These are phyloP conservation scores for Ancistrus triradiatus DNA, from an alignment of 2,113 vertebrate genomes.

Conservation along the genomic window DNA sequence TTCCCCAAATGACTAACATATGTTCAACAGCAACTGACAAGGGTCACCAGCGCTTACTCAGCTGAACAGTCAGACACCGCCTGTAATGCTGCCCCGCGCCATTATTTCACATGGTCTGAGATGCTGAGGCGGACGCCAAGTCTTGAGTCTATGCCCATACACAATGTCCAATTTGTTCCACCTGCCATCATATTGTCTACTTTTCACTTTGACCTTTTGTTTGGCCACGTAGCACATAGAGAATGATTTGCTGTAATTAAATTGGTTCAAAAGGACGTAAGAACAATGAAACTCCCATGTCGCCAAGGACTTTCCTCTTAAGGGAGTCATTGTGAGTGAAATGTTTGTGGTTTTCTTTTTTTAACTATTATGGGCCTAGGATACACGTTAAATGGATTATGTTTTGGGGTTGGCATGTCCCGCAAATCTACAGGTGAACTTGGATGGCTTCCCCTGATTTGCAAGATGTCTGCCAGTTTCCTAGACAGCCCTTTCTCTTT, in stretches of 20 bases:
- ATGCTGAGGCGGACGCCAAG: constrained; percentile 24
- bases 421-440: constrained; percentile 5
- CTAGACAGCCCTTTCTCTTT: background rate
- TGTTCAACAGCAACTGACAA: constrained; percentile 21
- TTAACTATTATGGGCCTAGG: no score
- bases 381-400: no score
- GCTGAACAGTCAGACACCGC: background rate
- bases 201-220: constrained; percentile 37
- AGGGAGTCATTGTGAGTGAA: constrained; percentile 1
- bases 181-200: constrained; percentile 27
- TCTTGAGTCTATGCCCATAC: constrained; percentile 31
- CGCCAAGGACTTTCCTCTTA: constrained; percentile 9
- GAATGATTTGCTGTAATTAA: constrained; percentile 12
- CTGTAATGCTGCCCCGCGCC: background rate
- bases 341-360: constrained; percentile 20
- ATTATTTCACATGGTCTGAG: constrained; percentile 18
- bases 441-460: constrained; percentile 8
- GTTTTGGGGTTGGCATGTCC: constrained; percentile 12
- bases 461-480: constrained; percentile 8
- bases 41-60: constrained; percentile 21
- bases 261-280: constrained; percentile 13
- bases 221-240: constrained; percentile 17
- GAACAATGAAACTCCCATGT: constrained; percentile 16
- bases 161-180: constrained; percentile 43
- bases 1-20: constrained; percentile 30